Evolutionary conservation across 2,888 invertebrate species (phyloP).

Genomic region (Eilema caniola): DNA sequence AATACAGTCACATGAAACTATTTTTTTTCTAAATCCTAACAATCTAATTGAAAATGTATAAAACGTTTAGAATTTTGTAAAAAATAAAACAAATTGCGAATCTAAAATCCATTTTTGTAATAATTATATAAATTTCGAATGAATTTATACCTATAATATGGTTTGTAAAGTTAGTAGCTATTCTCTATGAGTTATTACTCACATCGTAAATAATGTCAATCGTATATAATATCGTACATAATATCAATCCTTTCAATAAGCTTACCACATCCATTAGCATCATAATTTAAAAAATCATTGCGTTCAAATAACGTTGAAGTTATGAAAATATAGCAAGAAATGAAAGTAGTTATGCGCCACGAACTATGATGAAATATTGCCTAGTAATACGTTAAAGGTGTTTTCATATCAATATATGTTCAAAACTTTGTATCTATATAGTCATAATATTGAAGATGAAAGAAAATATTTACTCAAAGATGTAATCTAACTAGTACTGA

Average conservation of each 20-base stretch:
- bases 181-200: too few relatives aligned
- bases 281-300: conserved; percentile 39
- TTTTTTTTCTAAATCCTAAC: background rate
- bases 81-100: background rate
- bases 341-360: conserved; percentile 49
- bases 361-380: conserved; percentile 47
- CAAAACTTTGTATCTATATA: background rate
- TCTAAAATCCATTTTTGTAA: background rate
- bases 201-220: background rate
- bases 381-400: conserved; percentile 57
- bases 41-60: background rate
- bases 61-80: too few relatives aligned
- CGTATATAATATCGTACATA: background rate
- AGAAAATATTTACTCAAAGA: background rate
- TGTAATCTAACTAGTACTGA: background rate
- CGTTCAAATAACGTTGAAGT: conserved; percentile 44
- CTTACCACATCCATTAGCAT: background rate
- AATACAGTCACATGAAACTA: background rate
- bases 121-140: background rate
- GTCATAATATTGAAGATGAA: background rate
- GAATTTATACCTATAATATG: too few relatives aligned
- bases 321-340: conserved; percentile 61
- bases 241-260: background rate
- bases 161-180: too few relatives aligned
- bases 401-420: conserved; percentile 32